Conservation (phyloP, 2,797 vertebrate genomes). For the Acanthurus tractus region DNA sequence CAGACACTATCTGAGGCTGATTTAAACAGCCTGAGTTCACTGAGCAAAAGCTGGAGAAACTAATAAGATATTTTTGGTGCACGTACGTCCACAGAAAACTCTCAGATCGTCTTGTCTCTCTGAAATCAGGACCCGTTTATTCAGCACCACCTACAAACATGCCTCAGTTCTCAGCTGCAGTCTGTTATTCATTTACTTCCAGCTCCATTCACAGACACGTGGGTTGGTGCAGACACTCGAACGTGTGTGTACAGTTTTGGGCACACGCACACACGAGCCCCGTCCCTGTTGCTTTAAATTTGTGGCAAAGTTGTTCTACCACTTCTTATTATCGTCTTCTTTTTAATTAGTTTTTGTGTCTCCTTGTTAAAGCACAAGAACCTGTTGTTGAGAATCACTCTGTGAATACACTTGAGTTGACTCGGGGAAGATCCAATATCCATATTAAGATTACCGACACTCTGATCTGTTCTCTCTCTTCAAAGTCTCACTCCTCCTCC, state of each 20-base stretch:
- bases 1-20: constrained; percentile 5
- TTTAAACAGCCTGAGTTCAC: constrained; percentile 37
- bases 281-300: constrained; percentile 12
- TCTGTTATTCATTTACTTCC: constrained; percentile 72
- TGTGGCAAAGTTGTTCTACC: constrained; percentile 11
- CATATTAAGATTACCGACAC: constrained; percentile 27
- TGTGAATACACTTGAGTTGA: constrained; percentile 19
- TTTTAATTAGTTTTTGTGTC: constrained; percentile 30
- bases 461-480: constrained; percentile 33
- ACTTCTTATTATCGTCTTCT: constrained; percentile 12
- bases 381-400: constrained; percentile 33
- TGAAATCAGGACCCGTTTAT: constrained; percentile 64
- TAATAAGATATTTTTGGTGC: constrained; percentile 46
- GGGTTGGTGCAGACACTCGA: constrained; percentile 60
- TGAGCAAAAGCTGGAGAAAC: constrained; percentile 34
- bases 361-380: constrained; percentile 30
- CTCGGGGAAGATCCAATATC: constrained; percentile 36
- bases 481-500: constrained; percentile 32
- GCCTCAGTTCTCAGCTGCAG: constrained; percentile 60
- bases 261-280: constrained; percentile 16
- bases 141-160: constrained; percentile 68
- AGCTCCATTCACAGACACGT: constrained; percentile 71
- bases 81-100: constrained; percentile 37
- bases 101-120: constrained; percentile 40
- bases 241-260: constrained; percentile 16